A percentile compares a stretch with the other conserved stretches of the same genome.
Evolutionary conservation across 2,888 invertebrate genomes (phyloP).

Genomic region (Ochropleura plecta): DNA sequence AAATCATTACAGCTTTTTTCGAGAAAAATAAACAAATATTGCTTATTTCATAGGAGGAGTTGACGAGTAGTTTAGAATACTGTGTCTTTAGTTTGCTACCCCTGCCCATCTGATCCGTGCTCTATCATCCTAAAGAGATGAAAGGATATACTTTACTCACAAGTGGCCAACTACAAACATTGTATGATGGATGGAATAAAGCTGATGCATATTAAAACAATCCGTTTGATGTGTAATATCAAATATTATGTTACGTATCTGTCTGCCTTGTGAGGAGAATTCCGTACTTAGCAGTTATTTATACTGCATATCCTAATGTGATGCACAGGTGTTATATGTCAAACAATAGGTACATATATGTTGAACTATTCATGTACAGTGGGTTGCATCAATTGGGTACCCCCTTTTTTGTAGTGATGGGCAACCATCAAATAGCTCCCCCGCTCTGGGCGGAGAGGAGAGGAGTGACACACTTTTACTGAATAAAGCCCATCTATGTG

Average conservation of each 20-base stretch:
- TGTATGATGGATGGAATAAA: slow-evolving; percentile 54
- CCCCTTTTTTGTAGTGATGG: no score
- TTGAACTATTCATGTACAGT: background rate
- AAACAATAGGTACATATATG: slow-evolving; percentile 21
- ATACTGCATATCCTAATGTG: slow-evolving; percentile 20
- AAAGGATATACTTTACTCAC: slow-evolving; percentile 47
- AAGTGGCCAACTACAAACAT: slow-evolving; percentile 49
- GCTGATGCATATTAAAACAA: slow-evolving; percentile 42
- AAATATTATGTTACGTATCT: slow-evolving; percentile 56
- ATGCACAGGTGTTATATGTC: slow-evolving; percentile 48
- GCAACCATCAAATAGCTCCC: no score
- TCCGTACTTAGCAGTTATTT: slow-evolving; percentile 36
- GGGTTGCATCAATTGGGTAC: no score
- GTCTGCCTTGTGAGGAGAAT: slow-evolving; percentile 13
- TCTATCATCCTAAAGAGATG: slow-evolving; percentile 43
- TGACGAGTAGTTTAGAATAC: background rate
- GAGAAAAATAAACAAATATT: no score
- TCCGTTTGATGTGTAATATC: slow-evolving; percentile 51
- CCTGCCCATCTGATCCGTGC: background rate
- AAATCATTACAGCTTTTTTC: no score
- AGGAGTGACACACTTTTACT: no score
- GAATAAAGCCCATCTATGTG: no score
- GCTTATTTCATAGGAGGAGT: no score
- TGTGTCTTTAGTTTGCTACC: background rate
- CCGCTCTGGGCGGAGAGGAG: no score